A percentile compares a stretch with the other conserved stretches of the same genome.
Evolutionary conservation across 2,113 vertebrate genomes (phyloP).

Genomic region (Pycnonotus jocosus): DNA sequence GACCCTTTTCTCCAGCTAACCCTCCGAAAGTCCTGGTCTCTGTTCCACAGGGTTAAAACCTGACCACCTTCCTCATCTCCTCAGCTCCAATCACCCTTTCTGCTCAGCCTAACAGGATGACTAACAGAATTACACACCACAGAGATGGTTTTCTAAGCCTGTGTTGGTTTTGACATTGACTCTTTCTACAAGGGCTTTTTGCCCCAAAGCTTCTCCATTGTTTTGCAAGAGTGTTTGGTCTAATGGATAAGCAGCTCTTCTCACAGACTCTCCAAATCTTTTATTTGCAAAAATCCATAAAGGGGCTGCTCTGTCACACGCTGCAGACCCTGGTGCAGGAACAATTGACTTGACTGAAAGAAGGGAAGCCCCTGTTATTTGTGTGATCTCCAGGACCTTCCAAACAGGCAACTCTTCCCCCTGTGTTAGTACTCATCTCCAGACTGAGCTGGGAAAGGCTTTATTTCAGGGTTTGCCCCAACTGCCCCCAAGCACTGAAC

Average conservation of each 20-base stretch:
- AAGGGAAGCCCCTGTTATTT: neutral
- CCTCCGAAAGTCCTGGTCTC: neutral
- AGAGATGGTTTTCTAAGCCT: neutral
- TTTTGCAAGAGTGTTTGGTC: neutral
- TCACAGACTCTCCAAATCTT: neutral
- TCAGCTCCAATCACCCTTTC: neutral
- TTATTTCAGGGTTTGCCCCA: neutral
- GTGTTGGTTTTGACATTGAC: neutral
- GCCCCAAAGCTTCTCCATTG: fast-evolving
- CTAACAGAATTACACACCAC: neutral
- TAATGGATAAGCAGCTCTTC: neutral
- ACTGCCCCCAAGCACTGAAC: neutral
- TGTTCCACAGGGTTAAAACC: neutral
- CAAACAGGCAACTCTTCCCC: neutral
- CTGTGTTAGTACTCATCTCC: neutral
- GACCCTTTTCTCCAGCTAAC: neutral
- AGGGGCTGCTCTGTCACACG: neutral
- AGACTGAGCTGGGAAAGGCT: neutral
- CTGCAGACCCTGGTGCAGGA: neutral
- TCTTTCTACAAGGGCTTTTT: neutral
- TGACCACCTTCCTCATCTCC: neutral
- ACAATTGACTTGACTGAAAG: fast-evolving
- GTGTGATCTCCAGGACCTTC: neutral
- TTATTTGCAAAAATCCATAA: neutral
- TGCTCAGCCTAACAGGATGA: neutral